Conservation (phyloP, 2,113 vertebrate genomes). For the Mastomys natalensis region DNA sequence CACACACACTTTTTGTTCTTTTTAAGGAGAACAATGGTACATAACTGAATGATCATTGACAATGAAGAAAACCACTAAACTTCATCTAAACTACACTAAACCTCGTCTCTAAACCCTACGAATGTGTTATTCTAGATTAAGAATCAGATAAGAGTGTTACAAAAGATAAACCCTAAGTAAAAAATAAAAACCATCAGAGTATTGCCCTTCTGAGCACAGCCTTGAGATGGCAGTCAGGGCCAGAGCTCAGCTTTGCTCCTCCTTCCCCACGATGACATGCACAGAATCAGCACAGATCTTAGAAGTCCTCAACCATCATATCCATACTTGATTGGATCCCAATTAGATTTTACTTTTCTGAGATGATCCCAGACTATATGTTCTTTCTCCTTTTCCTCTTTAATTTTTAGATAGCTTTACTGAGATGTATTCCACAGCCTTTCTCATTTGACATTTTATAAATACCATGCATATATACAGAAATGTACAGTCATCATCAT, state of each 20-base stretch:
- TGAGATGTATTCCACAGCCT: neutral
- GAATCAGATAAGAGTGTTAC: neutral
- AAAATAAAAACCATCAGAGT: neutral
- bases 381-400: neutral
- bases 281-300: neutral
- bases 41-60: neutral
- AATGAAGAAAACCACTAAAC: neutral
- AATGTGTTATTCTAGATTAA: neutral
- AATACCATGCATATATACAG: neutral
- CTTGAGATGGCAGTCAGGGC: neutral
- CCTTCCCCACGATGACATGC: neutral
- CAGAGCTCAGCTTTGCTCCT: neutral
- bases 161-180: neutral
- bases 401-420: constrained; percentile 8
- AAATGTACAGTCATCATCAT: neutral
- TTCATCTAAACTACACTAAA: neutral
- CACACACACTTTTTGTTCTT: neutral
- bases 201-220: neutral
- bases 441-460: neutral
- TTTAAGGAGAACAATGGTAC: neutral
- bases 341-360: neutral
- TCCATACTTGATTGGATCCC: neutral
- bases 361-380: neutral
- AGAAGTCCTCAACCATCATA: neutral
- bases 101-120: neutral